phyloP scores from a whole-genome alignment of 2,797 vertebrate genomes.

The Rhincodon typus region DNA sequence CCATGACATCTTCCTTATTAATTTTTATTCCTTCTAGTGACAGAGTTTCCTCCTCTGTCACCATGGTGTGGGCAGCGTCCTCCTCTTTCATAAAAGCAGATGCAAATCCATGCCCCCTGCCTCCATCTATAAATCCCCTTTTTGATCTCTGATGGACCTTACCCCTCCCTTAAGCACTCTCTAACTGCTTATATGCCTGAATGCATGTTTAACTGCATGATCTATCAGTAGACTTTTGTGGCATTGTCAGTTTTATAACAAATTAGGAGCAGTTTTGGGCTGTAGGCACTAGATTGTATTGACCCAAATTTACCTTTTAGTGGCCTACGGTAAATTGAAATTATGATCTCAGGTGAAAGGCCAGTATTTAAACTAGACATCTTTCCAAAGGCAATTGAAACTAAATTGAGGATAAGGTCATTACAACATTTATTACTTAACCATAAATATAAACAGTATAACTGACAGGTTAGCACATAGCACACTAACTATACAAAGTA shows the following conservation, averaged over 20 bases:
- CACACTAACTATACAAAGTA: neutral
- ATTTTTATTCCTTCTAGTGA: too few species aligned
- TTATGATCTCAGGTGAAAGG: neutral
- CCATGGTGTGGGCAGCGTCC: too few species aligned
- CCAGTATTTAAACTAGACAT: neutral
- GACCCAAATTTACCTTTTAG: neutral
- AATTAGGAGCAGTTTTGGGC: neutral
- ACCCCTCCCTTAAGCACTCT: too few species aligned
- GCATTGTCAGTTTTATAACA: neutral
- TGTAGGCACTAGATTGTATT: neutral
- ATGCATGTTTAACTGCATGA: neutral
- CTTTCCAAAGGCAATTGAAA: neutral
- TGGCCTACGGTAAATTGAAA: neutral
- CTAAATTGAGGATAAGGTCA: neutral
- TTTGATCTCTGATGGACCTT: too few species aligned
- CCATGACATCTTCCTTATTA: too few species aligned
- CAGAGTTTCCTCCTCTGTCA: too few species aligned
- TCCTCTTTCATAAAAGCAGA: too few species aligned
- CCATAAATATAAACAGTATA: neutral
- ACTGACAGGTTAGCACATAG: neutral
- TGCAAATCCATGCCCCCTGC: too few species aligned
- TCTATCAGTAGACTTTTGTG: neutral
- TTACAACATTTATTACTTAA: neutral
- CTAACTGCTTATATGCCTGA: too few species aligned
- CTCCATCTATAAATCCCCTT: too few species aligned